Evolutionary conservation across 2,888 invertebrate genomes (phyloP).

Genomic region (Microplitis deprimator): DNA sequence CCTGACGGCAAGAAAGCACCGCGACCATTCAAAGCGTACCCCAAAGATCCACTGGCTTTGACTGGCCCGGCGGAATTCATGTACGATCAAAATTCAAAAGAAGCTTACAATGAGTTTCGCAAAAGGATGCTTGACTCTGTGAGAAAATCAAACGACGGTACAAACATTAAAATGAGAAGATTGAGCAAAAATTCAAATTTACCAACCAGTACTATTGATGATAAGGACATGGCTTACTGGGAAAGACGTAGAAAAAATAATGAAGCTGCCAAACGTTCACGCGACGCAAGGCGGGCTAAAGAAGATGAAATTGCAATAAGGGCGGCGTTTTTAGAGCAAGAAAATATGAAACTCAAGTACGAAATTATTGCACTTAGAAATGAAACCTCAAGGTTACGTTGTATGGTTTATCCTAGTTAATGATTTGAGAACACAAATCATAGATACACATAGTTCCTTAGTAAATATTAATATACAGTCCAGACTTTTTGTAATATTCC

Average conservation of each 20-base stretch:
- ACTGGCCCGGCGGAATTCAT: constrained; percentile 72
- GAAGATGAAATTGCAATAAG: constrained; percentile 94
- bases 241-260: constrained; percentile 93
- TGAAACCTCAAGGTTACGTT: constrained; percentile 76
- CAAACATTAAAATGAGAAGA: constrained; percentile 82
- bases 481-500: too few relatives aligned
- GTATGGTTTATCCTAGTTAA: constrained; percentile 70
- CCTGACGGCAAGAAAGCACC: constrained; percentile 70
- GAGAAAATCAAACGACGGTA: constrained; percentile 76
- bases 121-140: constrained; percentile 80
- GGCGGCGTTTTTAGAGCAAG: constrained; percentile 89
- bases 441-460: neutral
- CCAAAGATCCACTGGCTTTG: constrained; percentile 79
- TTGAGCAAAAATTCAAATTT: constrained; percentile 54
- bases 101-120: constrained; percentile 82
- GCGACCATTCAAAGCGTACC: constrained; percentile 81
- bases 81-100: constrained; percentile 76
- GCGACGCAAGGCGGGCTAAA: constrained; percentile 90
- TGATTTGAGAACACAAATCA: constrained; percentile 28
- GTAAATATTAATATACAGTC: constrained; percentile 3
- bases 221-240: constrained; percentile 87
- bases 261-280: constrained; percentile 93
- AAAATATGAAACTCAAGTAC: constrained; percentile 84
- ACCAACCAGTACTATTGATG: constrained; percentile 58
- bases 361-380: constrained; percentile 79